Evolutionary conservation across 2,113 vertebrate species (phyloP).

Genomic region (Taxidea taxus): DNA sequence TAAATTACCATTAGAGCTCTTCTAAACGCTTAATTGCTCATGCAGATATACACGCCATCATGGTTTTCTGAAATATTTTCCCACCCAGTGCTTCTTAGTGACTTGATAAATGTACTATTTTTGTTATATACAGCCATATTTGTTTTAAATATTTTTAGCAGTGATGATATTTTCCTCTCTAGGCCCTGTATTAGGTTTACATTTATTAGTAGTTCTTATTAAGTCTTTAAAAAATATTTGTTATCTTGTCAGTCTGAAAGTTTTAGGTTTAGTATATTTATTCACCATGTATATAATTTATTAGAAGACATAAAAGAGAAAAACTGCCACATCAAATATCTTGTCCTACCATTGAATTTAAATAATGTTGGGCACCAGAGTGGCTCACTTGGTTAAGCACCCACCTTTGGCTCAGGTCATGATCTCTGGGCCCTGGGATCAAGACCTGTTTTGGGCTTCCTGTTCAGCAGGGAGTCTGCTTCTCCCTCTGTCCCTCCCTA

Average conservation of each 20-base stretch:
- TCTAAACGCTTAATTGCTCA: background rate
- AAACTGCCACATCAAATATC: background rate
- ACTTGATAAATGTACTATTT: background rate
- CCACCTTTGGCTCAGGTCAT: background rate
- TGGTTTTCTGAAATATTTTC: conserved; percentile 3
- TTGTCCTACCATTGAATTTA: background rate
- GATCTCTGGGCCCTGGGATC: too few species aligned
- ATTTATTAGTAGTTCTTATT: background rate
- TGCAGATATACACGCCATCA: background rate
- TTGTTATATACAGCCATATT: background rate
- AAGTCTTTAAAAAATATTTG: background rate
- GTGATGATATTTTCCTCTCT: background rate
- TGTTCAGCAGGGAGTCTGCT: too few species aligned
- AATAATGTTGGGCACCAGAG: background rate
- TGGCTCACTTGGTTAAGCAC: background rate
- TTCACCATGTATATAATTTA: background rate
- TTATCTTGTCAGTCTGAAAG: background rate
- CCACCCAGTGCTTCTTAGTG: background rate
- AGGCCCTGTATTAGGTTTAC: background rate
- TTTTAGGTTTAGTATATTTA: background rate
- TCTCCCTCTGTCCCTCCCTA: too few species aligned
- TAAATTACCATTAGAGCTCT: background rate
- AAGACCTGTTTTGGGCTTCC: too few species aligned
- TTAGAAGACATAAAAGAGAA: background rate
- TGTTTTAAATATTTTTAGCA: background rate